Evolutionary conservation across 1,140 invertebrate species (phyloP).

Genomic region (Macrobrachium rosenbergii): DNA sequence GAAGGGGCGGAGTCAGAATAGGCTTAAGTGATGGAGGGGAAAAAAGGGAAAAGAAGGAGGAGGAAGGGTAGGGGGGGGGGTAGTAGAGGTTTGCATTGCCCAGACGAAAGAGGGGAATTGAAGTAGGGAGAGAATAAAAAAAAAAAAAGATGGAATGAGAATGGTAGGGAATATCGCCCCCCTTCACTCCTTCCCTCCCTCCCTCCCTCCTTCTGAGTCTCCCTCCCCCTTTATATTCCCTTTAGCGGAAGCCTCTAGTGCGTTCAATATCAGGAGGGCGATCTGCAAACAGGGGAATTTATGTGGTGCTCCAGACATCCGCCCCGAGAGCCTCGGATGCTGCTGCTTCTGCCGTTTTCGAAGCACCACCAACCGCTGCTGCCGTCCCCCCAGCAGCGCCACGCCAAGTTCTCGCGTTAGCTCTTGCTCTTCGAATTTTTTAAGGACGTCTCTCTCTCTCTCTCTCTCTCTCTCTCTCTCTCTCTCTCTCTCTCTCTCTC

Average conservation of each 20-base stretch:
- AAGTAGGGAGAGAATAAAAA: not conserved
- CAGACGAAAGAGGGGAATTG: no score
- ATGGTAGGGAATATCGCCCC: no score
- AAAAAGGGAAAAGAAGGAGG: not conserved
- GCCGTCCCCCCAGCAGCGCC: not conserved
- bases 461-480: not conserved
- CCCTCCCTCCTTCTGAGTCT: not conserved
- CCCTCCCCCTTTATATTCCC: not conserved
- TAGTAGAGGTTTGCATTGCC: not conserved
- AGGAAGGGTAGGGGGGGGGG: not conserved
- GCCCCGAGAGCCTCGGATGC: not conserved
- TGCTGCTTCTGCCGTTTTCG: not conserved
- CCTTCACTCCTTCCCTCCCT: no score
- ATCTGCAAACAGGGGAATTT: constrained; percentile 43
- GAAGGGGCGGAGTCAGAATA: not conserved
- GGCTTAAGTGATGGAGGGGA: not conserved
- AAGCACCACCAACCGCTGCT: constrained; percentile 17
- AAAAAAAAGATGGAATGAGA: not conserved
- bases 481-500: not conserved
- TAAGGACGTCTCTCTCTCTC: not conserved
- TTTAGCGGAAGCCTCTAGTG: constrained; percentile 15
- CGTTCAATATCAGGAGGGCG: constrained; percentile 36
- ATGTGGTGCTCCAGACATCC: constrained; percentile 40
- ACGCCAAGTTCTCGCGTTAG: not conserved
- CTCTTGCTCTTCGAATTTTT: not conserved